Conservation (phyloP, 1,140 invertebrate species). For the Bombus breviceps region DNA sequence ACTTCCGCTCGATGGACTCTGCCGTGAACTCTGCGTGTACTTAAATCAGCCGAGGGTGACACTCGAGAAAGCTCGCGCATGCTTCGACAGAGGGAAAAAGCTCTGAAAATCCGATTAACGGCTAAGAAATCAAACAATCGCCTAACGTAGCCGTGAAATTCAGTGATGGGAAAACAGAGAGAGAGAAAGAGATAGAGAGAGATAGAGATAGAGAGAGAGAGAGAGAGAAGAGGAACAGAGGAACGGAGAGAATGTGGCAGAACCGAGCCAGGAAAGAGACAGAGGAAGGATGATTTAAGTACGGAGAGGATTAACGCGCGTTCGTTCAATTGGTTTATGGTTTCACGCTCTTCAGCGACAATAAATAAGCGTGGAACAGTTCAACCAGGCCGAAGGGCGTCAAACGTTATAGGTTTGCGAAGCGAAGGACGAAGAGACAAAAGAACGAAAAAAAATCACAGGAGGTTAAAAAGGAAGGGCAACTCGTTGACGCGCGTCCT, state of each 20-base stretch:
- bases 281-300: slow-evolving; percentile 32
- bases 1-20: slow-evolving; percentile 14
- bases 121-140: slow-evolving; percentile 31
- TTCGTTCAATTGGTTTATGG: slow-evolving; percentile 45
- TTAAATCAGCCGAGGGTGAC: not conserved
- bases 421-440: not conserved
- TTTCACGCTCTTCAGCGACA: slow-evolving; percentile 33
- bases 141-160: not conserved
- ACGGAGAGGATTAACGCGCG: slow-evolving; percentile 27
- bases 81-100: not conserved
- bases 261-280: slow-evolving; percentile 17
- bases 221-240: slow-evolving; percentile 31
- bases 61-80: not conserved
- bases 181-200: too few relatives aligned
- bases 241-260: not conserved
- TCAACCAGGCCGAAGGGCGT: not conserved
- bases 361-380: slow-evolving; percentile 38
- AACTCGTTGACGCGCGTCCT: not conserved
- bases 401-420: not conserved
- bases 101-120: slow-evolving; percentile 34
- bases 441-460: not conserved
- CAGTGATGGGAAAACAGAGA: not conserved
- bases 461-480: not conserved
- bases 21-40: not conserved
- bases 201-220: slow-evolving; percentile 22